A percentile compares a stretch with the other conserved stretches of the same genome.
Conservation (phyloP, 2,797 vertebrate species). For the Gephyroberyx darwinii region DNA sequence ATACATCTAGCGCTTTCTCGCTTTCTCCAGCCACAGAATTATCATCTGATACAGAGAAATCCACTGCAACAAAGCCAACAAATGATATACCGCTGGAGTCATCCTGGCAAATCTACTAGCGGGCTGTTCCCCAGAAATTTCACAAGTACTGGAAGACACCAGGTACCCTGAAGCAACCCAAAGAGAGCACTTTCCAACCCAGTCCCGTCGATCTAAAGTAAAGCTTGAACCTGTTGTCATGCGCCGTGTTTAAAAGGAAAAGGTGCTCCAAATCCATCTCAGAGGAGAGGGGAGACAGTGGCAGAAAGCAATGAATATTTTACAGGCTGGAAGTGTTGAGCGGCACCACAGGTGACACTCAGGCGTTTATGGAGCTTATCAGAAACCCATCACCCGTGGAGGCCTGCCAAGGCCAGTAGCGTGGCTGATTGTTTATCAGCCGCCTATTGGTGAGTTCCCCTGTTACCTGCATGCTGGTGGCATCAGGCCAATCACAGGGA, state of each 20-base stretch:
- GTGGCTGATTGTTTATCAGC: conserved; percentile 74
- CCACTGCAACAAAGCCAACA: conserved; percentile 49
- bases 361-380: conserved; percentile 75
- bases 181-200: conserved; percentile 3
- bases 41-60: conserved; percentile 39
- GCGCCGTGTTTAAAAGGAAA: conserved; percentile 61
- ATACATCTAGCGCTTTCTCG: conserved; percentile 24
- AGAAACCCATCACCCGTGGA: conserved; percentile 67
- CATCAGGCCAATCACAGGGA: conserved; percentile 63
- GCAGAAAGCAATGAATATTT: conserved; percentile 80
- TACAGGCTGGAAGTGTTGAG: conserved; percentile 65
- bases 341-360: conserved; percentile 69
- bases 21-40: conserved; percentile 27
- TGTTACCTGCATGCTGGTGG: conserved; percentile 43
- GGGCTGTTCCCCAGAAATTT: conserved; percentile 28
- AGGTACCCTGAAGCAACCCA: conserved; percentile 52
- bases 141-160: conserved; percentile 25
- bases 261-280: conserved; percentile 68
- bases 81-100: conserved; percentile 54
- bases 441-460: conserved; percentile 53
- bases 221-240: conserved; percentile 53
- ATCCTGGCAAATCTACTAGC: conserved; percentile 42
- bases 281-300: conserved; percentile 68
- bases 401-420: conserved; percentile 50
- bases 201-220: neutral